Base-by-base conservation (phyloP, 2,113 vertebrate genomes). In the Poeciliopsis retropinna region DNA sequence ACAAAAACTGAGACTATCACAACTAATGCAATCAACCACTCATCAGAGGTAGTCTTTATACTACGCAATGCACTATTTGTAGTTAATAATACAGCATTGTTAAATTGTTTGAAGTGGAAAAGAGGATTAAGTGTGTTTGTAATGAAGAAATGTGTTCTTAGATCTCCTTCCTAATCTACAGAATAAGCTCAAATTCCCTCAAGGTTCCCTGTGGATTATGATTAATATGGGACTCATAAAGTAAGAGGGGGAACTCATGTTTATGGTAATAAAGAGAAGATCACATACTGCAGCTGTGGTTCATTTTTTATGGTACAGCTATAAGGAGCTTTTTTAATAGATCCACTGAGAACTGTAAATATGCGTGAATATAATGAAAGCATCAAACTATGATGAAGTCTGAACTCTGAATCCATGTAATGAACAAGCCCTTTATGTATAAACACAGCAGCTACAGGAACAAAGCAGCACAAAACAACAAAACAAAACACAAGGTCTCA, bases 401-500 rank as follows among this genome's bases (percentile, higher is more conserved):
- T 64, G 1, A 76, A 66, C 25, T 34, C 27, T 66, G 68, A 14
- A 11, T 41, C 9, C 6, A 12, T 47, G 9, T 19, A 30, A 19
- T 68, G 37, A 73, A 47, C 29, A 62, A 11, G 1, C 54, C 25
- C 13, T 64, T 3, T 11, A 15, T 62, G 29, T 67, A 32, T 31
- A 47, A 57, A 57, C 5, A 19, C 44, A 47, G 17, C 25, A 57
- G 5, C 19, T n/a, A 57, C 8, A 7, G 29, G 61, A 63, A 15
- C 15, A 9, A 65, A 25, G 25, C 19, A 61, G 54, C 8, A 11
- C 64, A 80, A 60, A 14, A 14, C 14, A 61, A 15, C 73, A 57
- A 65, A 64, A 85, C 70, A 79, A 31, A 57, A n/a, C 17, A 63
- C 39, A 64, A 39, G 37, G 62, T 30, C 74, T 72, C 22, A 74